Percentiles rank a stretch among this genome's conserved stretches.
These are phyloP conservation scores for Characodon lateralis DNA, from an alignment of 2,797 vertebrate species.

Conservation along the genomic window DNA sequence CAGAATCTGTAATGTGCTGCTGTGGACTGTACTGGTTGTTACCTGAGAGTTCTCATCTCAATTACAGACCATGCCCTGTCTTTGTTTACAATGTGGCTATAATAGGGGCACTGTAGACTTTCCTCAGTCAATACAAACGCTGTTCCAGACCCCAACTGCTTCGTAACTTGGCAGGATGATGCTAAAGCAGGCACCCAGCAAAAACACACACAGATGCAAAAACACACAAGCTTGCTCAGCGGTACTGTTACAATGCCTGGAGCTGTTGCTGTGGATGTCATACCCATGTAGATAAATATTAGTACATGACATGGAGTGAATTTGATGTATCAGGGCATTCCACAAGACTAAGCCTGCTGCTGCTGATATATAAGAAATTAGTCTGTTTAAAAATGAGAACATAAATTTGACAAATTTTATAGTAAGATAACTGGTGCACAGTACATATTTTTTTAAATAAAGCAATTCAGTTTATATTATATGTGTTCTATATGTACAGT, in stretches of 20 bases:
- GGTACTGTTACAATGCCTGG: constrained; percentile 36
- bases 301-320: constrained; percentile 42
- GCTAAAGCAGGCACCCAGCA: constrained; percentile 8
- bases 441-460: neutral
- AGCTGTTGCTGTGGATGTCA: constrained; percentile 57
- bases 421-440: too few species aligned
- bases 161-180: constrained; percentile 46
- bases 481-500: neutral
- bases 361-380: constrained; percentile 18
- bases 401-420: neutral
- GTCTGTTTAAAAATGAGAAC: constrained; percentile 8
- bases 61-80: constrained; percentile 45
- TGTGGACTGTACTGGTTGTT: constrained; percentile 43
- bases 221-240: constrained; percentile 21
- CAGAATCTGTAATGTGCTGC: constrained; percentile 26
- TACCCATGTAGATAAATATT: constrained; percentile 63
- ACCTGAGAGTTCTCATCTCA: constrained; percentile 29
- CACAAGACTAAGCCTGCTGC: constrained; percentile 39
- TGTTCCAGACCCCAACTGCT: constrained; percentile 47
- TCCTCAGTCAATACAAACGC: constrained; percentile 73
- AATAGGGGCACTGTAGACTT: constrained; percentile 62
- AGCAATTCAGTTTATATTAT: neutral
- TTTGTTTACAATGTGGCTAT: constrained; percentile 67
- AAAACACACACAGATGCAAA: constrained; percentile 1
- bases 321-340: constrained; percentile 56